Evolutionary conservation across 2,888 invertebrate species (phyloP).

Genomic region (Hypena proboscidalis): DNA sequence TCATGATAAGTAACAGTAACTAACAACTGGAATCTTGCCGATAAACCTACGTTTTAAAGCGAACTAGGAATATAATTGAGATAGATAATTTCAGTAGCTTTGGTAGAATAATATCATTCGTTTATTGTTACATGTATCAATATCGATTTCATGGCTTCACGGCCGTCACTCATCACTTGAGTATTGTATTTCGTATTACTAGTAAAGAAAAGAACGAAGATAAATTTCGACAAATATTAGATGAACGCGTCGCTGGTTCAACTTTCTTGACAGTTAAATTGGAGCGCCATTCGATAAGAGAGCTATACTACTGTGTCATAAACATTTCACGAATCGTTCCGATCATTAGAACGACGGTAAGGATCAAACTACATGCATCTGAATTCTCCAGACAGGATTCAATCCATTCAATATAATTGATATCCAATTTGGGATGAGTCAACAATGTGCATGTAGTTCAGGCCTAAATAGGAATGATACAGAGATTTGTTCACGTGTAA

Average conservation of each 20-base stretch:
- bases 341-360: slow-evolving; percentile 45
- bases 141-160: slow-evolving; percentile 44
- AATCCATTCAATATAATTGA: too few species aligned
- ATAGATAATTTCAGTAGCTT: slow-evolving; percentile 83
- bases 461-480: slow-evolving; percentile 57
- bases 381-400: slow-evolving; percentile 11
- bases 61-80: slow-evolving; percentile 84
- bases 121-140: slow-evolving; percentile 55
- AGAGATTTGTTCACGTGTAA: slow-evolving; percentile 75
- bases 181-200: slow-evolving; percentile 63
- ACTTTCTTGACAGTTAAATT: slow-evolving; percentile 45
- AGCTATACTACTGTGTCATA: slow-evolving; percentile 61
- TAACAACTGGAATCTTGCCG: slow-evolving; percentile 82
- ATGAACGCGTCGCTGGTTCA: slow-evolving; percentile 45
- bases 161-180: slow-evolving; percentile 55
- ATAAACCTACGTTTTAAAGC: slow-evolving; percentile 83
- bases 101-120: slow-evolving; percentile 79
- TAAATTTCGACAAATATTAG: slow-evolving; percentile 39
- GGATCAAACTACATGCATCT: slow-evolving; percentile 1
- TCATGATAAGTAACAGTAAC: slow-evolving; percentile 70
- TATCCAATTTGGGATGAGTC: too few species aligned
- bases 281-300: slow-evolving; percentile 58
- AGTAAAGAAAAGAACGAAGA: slow-evolving; percentile 52
- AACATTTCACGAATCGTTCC: slow-evolving; percentile 48
- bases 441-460: not conserved